Conservation (phyloP, 2,888 invertebrate species). For the Papilio demoleus region DNA sequence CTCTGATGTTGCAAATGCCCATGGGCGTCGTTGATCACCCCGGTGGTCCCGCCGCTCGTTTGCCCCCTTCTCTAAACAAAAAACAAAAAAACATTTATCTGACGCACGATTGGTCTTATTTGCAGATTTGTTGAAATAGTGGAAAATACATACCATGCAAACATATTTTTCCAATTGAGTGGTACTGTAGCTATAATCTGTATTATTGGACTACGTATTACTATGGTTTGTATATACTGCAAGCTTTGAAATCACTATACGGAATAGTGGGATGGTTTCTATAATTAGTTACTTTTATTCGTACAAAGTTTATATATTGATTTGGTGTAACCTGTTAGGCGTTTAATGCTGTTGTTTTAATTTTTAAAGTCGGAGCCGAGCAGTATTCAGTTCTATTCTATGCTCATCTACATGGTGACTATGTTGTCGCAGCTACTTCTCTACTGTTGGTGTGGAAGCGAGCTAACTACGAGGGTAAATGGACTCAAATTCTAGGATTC, state of each 20-base stretch:
- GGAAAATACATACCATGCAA: conserved; percentile 76
- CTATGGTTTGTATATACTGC: conserved; percentile 58
- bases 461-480: conserved; percentile 70
- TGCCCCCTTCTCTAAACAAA: no score
- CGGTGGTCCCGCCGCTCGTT: no score
- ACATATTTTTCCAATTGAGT: conserved; percentile 81
- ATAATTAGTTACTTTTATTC: neutral
- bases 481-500: neutral
- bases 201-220: conserved; percentile 71
- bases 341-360: neutral
- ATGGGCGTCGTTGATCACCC: no score
- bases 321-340: neutral
- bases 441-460: conserved; percentile 82
- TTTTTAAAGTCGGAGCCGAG: conserved; percentile 61
- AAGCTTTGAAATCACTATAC: neutral
- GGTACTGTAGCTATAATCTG: conserved; percentile 77
- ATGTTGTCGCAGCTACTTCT: conserved; percentile 80
- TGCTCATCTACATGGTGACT: conserved; percentile 72
- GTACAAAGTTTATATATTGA: neutral
- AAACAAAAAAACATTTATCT: no score
- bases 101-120: conserved; percentile 38
- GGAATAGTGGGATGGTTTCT: neutral
- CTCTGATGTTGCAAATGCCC: no score
- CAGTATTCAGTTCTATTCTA: conserved; percentile 74
- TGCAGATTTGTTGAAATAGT: conserved; percentile 73